Conservation (phyloP, 2,888 invertebrate genomes). For the Eudasyphora cyanicolor region DNA sequence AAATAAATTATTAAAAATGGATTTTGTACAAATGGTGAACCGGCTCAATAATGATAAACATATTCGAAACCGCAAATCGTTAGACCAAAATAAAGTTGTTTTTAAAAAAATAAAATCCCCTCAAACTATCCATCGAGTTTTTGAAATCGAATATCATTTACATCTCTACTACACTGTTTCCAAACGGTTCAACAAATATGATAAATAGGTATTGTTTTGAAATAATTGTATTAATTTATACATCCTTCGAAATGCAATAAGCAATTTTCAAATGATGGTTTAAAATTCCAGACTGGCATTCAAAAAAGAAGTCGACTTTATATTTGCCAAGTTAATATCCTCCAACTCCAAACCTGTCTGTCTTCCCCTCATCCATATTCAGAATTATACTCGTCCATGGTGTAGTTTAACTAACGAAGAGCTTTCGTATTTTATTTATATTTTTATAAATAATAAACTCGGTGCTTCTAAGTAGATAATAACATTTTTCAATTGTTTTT, state of each 20-base stretch:
- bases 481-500: constrained; percentile 46
- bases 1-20: too few species aligned
- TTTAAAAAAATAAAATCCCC: constrained; percentile 1
- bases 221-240: too few species aligned
- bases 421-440: constrained; percentile 11
- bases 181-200: not conserved
- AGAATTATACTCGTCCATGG: not conserved
- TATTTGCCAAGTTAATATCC: too few species aligned
- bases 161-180: constrained; percentile 6
- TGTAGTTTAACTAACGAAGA: not conserved
- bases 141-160: not conserved
- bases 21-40: too few species aligned
- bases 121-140: not conserved
- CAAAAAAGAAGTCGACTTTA: too few species aligned
- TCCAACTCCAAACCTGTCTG: too few species aligned
- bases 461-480: not conserved
- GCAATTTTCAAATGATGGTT: too few species aligned
- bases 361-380: not conserved
- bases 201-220: too few species aligned
- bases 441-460: not conserved
- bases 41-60: too few species aligned
- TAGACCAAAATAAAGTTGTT: not conserved
- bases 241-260: too few species aligned
- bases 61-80: not conserved
- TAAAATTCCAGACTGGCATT: too few species aligned